Conservation (phyloP, 1,140 invertebrate species). For the Coelopa frigida region DNA sequence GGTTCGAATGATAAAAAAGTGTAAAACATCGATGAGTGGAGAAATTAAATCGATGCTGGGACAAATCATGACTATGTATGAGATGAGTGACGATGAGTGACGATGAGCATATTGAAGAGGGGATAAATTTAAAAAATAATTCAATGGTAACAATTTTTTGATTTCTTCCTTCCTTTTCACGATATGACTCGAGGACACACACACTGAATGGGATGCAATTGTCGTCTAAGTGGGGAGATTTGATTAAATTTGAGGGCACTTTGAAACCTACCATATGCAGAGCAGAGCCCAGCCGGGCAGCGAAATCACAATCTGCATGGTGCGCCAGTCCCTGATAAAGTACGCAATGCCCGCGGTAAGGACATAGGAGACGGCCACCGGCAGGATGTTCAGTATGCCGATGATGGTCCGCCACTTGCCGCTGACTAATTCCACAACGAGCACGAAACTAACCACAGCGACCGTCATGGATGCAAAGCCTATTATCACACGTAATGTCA, state of each 20-base stretch:
- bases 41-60: not conserved
- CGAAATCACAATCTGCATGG: conserved; percentile 63
- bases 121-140: not conserved
- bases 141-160: not conserved
- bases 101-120: too few relatives aligned
- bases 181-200: too few relatives aligned
- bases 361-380: conserved; percentile 62
- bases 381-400: conserved; percentile 64
- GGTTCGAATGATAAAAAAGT: not conserved
- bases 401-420: conserved; percentile 65
- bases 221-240: too few relatives aligned
- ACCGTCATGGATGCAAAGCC: conserved; percentile 60
- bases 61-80: too few relatives aligned
- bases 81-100: too few relatives aligned
- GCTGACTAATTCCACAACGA: conserved; percentile 62
- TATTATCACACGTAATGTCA: conserved; percentile 55
- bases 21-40: not conserved
- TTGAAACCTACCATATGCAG: conserved; percentile 50
- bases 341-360: conserved; percentile 59
- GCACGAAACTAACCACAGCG: conserved; percentile 64
- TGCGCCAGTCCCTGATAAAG: conserved; percentile 61
- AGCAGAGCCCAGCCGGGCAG: conserved; percentile 59
- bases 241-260: too few relatives aligned
- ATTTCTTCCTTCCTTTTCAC: too few relatives aligned
- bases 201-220: too few relatives aligned